Percentiles rank a stretch among this genome's conserved stretches.
These are phyloP conservation scores for Hyposmocoma kahamanoa DNA, from an alignment of 1,140 invertebrate genomes.

Conservation along the genomic window DNA sequence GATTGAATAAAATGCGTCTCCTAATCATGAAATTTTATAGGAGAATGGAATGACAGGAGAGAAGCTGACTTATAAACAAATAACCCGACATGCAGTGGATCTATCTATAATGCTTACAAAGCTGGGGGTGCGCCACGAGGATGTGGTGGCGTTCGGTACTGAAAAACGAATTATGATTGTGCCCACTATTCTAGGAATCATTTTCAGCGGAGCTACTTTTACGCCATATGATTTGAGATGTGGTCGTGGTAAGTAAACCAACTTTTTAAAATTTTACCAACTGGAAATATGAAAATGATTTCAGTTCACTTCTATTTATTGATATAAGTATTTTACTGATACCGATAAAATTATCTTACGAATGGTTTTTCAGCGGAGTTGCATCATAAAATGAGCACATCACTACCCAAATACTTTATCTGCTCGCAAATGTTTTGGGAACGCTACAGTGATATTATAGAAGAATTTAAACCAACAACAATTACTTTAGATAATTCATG, in stretches of 20 bases:
- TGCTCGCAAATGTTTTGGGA: slow-evolving; percentile 38
- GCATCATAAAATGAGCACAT: slow-evolving; percentile 36
- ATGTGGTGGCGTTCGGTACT: slow-evolving; percentile 75
- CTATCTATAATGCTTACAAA: slow-evolving; percentile 29
- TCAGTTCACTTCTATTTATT: too few species aligned
- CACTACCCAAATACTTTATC: slow-evolving; percentile 45
- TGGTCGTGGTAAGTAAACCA: slow-evolving; percentile 64
- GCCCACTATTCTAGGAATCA: slow-evolving; percentile 73
- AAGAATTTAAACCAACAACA: slow-evolving; percentile 25
- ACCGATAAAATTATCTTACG: too few species aligned
- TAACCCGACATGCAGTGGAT: slow-evolving; percentile 40
- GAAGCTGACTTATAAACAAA: slow-evolving; percentile 32
- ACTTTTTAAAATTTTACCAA: too few species aligned
- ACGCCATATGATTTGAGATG: slow-evolving; percentile 53
- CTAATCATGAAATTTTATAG: slow-evolving; percentile 13
- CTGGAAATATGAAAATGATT: too few species aligned
- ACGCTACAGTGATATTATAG: slow-evolving; percentile 34
- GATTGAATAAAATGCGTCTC: neutral
- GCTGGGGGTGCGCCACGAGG: slow-evolving; percentile 55
- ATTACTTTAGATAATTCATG: slow-evolving; percentile 35
- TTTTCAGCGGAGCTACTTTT: slow-evolving; percentile 43
- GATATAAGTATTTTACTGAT: too few species aligned
- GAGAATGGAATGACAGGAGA: slow-evolving; percentile 31
- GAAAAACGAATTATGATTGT: slow-evolving; percentile 77
- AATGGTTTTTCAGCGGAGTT: slow-evolving; percentile 33